Evolutionary conservation across 2,888 invertebrate species (phyloP), one percentile per base, ranked within the genome.

Genomic region (Caenorhabditis sp.): DNA sequence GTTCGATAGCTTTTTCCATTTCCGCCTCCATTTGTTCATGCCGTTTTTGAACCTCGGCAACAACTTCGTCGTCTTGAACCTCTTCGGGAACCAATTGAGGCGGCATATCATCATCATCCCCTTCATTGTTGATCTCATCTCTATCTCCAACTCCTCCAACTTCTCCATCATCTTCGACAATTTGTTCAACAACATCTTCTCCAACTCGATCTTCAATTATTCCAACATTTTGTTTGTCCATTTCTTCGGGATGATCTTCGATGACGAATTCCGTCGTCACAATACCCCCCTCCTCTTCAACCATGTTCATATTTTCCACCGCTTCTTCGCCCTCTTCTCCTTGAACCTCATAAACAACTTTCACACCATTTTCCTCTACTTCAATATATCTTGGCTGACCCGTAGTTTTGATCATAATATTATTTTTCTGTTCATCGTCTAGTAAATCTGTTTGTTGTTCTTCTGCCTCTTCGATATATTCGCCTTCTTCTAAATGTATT

Each of bases 21-120:
- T 50, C 27, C 37, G n/a, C 10, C 10, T 53, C 49, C 19, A 8
- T 27, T n/a, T 60, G 37, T 19, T 43, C 31, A 14, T 53, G 43
- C 21, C 31, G 27, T 36, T 27, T 26, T 19, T 36, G 36, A 31
- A 8, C 57, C 17, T 62, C 63, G 1, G 53, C 63, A 19, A 36
- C 67, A 10, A 55, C 51, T 31, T 53, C 62, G 14, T 66, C 73
- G 8, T 69, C 69, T 27, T 64, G 58, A 14, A 69, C 55, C 14
- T 58, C 69, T 64, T 74, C 74, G 1, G 74, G 63, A 21, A 69
- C 61, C 12, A 69, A 23, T 50, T 74, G 63, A 8, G 74, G 69
- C n/a, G 69, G 69, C 12, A 74, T 21, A 17, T 73, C 69, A 43
- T 66, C 66, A 17, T 69, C 69, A 49, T 69, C 66, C 3, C 66